Evolutionary conservation across 1,140 invertebrate genomes (phyloP), one percentile per base, ranked within the genome.

Genomic region (Ceratitis capitata): DNA sequence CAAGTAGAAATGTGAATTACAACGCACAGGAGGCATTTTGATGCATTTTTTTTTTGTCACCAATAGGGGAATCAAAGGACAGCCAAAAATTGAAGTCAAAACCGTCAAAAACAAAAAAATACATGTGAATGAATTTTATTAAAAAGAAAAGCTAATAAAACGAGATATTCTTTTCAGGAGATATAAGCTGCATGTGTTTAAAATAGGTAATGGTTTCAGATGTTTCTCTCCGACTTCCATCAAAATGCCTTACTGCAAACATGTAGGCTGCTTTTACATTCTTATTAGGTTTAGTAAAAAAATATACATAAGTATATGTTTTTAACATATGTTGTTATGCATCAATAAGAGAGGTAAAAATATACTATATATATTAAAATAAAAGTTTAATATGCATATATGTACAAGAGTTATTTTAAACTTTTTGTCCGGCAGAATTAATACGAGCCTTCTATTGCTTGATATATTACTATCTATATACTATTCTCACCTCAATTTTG

Each of bases 371-470:
- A 39, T 39, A 45, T n/a, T 45, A 42, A 82, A 82, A 82, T 82
- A 53, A 82, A 23, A 35, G 32, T 82, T 82, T 12, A 49, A 69
- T 69, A 69, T 69, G 32, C 29, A 69, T 39, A 61, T 69, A 69
- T 69, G 14, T 69, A 69, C 61, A 69, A 69, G 61, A 16, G 29
- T 35, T 69, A 69, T 69, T 19, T 35, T 16, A 69, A 69, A 69
- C 61, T 32, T 69, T 69, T 69, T 69, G 32, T 69, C 61, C 61
- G 61, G 61, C 61, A 69, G 61, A 69, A 39, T 35, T 69, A 69
- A 69, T 39, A 69, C 61, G 61, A 69, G 61, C 61, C 61, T 69
- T 69, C 61, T 69, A 69, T 69, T 69, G 61, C 61, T 69, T 69
- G 61, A 29, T 69, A 39, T 69, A 19, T 29, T 69, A 32, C 32